phyloP scores from a whole-genome alignment of 2,113 vertebrate species.

The Orientallactaga bullata region DNA sequence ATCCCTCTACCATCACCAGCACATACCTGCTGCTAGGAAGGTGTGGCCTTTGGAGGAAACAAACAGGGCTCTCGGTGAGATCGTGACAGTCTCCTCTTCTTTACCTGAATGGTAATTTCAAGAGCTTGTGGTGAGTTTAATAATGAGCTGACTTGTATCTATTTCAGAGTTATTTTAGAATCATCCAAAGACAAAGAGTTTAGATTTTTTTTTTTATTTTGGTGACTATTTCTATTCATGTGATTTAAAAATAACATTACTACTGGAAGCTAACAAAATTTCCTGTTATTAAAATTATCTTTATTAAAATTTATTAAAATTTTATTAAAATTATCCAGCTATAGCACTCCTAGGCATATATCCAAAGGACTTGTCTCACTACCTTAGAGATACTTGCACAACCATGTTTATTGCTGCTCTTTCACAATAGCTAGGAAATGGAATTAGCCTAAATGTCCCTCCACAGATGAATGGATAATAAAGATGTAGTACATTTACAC shows the following conservation, averaged over 20 bases:
- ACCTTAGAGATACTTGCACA: no score
- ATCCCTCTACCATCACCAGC: fast-evolving
- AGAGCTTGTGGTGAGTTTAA: neutral
- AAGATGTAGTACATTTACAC: no score
- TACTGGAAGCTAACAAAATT: neutral
- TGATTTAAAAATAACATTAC: slow-evolving; percentile 1
- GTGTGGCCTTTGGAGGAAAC: slow-evolving; percentile 89
- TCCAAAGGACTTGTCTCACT: no score
- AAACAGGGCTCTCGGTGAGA: slow-evolving; percentile 93
- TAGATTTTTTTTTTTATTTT: neutral
- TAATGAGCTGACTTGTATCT: neutral
- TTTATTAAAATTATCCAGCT: no score
- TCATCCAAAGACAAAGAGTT: neutral
- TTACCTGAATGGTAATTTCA: slow-evolving; percentile 84
- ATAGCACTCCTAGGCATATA: no score
- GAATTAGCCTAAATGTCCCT: no score
- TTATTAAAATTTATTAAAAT: no score
- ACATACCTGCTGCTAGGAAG: slow-evolving; percentile 93
- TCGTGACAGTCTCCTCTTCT: slow-evolving; percentile 86
- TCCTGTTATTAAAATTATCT: neutral
- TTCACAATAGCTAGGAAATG: no score
- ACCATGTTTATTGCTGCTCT: no score
- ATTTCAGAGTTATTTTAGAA: neutral
- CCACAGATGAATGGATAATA: no score
- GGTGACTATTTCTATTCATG: slow-evolving; percentile 2